phyloP scores from a whole-genome alignment of 2,888 invertebrate species.

The Parnassius mnemosyne region DNA sequence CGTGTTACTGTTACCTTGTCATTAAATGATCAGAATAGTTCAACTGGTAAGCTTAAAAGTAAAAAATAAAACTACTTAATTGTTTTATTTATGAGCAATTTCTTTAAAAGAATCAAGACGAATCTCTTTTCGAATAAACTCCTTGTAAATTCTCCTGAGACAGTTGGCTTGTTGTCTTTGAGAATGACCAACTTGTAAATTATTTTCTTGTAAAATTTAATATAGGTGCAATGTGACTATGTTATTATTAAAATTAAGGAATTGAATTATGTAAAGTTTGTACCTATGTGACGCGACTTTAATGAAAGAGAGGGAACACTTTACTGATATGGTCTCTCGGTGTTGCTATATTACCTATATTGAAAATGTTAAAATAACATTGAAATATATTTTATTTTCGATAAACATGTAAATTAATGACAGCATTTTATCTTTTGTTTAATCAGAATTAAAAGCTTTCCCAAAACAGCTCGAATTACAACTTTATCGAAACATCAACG shows the following conservation, averaged over 20 bases:
- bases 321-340: not conserved
- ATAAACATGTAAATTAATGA: too few species aligned
- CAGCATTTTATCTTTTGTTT: too few species aligned
- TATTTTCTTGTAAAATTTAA: slow-evolving; percentile 18
- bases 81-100: too few species aligned
- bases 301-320: not conserved
- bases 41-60: too few species aligned
- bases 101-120: too few species aligned
- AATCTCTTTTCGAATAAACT: too few species aligned
- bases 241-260: slow-evolving; percentile 22
- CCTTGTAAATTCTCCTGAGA: slow-evolving; percentile 14
- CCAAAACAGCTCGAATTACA: not conserved
- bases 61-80: too few species aligned
- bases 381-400: too few species aligned
- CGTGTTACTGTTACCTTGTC: too few species aligned
- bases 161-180: not conserved
- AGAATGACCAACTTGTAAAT: slow-evolving; percentile 20
- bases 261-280: not conserved
- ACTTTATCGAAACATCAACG: slow-evolving; percentile 1
- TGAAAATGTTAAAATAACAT: not conserved
- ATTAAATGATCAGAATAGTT: too few species aligned
- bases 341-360: not conserved
- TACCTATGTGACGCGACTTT: not conserved
- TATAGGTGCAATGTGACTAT: slow-evolving; percentile 23
- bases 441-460: not conserved